phyloP scores from a whole-genome alignment of 2,113 vertebrate genomes.

The Marcusenius ussheri region DNA sequence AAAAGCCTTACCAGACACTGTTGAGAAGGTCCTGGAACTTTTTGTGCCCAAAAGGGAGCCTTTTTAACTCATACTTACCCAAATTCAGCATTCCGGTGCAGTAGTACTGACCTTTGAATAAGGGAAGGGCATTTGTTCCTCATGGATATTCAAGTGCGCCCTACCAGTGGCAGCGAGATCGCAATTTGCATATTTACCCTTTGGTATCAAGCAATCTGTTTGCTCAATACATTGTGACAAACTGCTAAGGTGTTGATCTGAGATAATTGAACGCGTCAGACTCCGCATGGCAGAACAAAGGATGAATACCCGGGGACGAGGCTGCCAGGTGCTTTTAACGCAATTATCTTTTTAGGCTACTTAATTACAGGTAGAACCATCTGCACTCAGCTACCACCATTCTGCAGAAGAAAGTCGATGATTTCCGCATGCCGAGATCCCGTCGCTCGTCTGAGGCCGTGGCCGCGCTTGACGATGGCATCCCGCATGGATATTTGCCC shows the following conservation, averaged over 20 bases:
- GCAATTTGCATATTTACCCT: constrained; percentile 22
- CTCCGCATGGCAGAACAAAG: constrained; percentile 24
- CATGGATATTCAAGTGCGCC: background rate
- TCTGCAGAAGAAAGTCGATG: constrained; percentile 25
- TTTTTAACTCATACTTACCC: background rate
- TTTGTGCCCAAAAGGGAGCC: background rate
- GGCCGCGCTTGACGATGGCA: constrained; percentile 8
- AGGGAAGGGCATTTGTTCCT: background rate
- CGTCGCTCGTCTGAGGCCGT: constrained; percentile 1
- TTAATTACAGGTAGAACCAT: constrained; percentile 41
- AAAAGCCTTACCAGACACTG: background rate
- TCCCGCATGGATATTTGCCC: constrained; percentile 1
- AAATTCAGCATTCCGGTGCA: background rate
- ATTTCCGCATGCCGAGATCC: constrained; percentile 15
- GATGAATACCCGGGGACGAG: constrained; percentile 15
- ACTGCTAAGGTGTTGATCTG: constrained; percentile 17
- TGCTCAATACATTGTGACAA: constrained; percentile 23
- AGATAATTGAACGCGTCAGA: constrained; percentile 32
- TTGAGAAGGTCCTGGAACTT: background rate
- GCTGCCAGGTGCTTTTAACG: constrained; percentile 31
- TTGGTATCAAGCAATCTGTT: constrained; percentile 18
- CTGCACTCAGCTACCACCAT: constrained; percentile 26
- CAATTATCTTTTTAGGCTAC: constrained; percentile 37
- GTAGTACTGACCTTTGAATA: background rate
- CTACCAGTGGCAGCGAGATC: background rate